Evolutionary conservation across 2,797 vertebrate genomes (phyloP).

Genomic region (Sebastolobus altivelis): DNA sequence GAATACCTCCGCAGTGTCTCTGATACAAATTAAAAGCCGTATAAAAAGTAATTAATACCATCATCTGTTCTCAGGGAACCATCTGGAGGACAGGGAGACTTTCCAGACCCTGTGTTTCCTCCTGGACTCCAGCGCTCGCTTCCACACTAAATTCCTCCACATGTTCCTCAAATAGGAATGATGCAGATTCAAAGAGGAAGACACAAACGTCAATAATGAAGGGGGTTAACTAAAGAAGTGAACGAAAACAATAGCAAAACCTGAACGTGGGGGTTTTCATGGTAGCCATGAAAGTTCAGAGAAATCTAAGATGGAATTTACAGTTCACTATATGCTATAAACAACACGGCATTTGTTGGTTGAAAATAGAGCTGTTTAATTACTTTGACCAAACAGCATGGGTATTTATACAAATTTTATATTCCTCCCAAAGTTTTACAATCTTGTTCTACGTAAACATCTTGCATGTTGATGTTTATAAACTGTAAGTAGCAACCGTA

Average conservation of each 20-base stretch:
- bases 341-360: conserved; percentile 5
- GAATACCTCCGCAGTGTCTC: background rate
- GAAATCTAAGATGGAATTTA: background rate
- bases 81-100: conserved; percentile 80
- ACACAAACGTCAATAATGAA: conserved; percentile 19
- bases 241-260: background rate
- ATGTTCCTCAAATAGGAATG: conserved; percentile 69
- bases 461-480: conserved; percentile 24
- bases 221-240: background rate
- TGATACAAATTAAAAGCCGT: background rate
- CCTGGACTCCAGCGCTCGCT: conserved; percentile 88
- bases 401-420: conserved; percentile 30
- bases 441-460: conserved; percentile 40
- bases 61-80: conserved; percentile 72
- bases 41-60: conserved; percentile 8
- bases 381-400: background rate
- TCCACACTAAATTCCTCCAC: conserved; percentile 90
- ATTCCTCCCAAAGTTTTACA: conserved; percentile 37
- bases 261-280: background rate
- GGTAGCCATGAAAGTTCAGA: background rate
- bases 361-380: conserved; percentile 22
- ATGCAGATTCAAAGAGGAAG: background rate
- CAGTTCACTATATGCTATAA: background rate
- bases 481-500: no score
- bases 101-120: conserved; percentile 88